Evolutionary conservation across 2,113 vertebrate species (phyloP).

Genomic region (Nansenia antarctica): DNA sequence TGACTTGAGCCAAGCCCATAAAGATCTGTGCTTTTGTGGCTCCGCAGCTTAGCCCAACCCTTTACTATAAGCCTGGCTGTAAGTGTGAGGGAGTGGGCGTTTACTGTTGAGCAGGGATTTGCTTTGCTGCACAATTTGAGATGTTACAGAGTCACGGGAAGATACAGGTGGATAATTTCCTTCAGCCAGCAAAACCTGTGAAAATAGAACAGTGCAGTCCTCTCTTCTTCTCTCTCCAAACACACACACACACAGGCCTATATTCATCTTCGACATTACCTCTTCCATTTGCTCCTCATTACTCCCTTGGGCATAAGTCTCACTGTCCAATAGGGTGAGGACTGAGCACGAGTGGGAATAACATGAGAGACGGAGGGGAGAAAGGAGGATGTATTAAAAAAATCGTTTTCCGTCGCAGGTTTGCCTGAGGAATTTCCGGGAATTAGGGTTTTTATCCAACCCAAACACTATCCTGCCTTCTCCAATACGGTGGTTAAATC

Average conservation of each 20-base stretch:
- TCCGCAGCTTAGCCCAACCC: background rate
- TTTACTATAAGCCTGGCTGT: background rate
- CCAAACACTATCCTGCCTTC: conserved; percentile 9
- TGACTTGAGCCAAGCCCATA: background rate
- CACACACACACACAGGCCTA: background rate
- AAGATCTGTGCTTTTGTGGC: background rate
- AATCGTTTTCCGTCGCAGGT: background rate
- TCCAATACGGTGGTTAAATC: conserved; percentile 23
- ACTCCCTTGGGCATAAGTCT: background rate
- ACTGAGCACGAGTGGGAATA: background rate
- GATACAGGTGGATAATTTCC: background rate
- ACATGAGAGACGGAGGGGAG: background rate
- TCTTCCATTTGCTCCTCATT: background rate
- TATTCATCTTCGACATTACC: background rate
- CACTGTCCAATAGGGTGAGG: background rate
- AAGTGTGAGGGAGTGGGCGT: too few species aligned
- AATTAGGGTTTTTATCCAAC: conserved; percentile 10
- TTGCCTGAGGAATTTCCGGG: conserved; percentile 2
- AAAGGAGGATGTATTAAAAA: background rate
- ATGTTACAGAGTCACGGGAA: background rate
- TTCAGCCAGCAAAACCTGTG: background rate
- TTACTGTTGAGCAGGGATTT: too few species aligned
- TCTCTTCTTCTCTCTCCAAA: too few species aligned
- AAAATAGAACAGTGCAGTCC: too few species aligned
- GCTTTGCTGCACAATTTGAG: too few species aligned